These are phyloP conservation scores for Macroglossus sobrinus DNA, from an alignment of 2,113 vertebrate species.

Conservation along the genomic window DNA sequence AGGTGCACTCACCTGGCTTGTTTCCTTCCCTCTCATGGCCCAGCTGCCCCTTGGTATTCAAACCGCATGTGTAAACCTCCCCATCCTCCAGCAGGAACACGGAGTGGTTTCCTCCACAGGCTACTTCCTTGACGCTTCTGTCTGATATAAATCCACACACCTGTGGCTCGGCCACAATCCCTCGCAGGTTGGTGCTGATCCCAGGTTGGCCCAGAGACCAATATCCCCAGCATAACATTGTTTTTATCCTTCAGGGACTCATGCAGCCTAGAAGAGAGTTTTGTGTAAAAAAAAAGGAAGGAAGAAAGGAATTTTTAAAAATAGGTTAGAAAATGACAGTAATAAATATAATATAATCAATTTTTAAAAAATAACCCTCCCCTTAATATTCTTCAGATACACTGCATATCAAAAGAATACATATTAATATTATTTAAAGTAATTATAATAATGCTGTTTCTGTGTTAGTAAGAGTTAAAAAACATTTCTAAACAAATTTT, in stretches of 20 bases:
- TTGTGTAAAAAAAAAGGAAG: background rate
- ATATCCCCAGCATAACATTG: slow-evolving; percentile 97
- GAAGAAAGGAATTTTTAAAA: background rate
- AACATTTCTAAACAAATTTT: background rate
- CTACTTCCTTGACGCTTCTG: slow-evolving; percentile 89
- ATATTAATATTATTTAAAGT: background rate
- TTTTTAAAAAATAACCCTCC: background rate
- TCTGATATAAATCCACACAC: slow-evolving; percentile 86
- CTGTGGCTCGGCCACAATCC: slow-evolving; percentile 87
- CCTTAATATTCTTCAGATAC: background rate
- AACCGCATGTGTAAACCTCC: slow-evolving; percentile 94
- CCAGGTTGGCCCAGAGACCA: slow-evolving; percentile 93
- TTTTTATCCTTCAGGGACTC: slow-evolving; percentile 82
- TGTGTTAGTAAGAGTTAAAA: background rate
- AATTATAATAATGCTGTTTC: background rate
- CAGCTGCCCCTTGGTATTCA: slow-evolving; percentile 94
- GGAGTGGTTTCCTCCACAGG: slow-evolving; percentile 92
- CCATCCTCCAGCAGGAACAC: slow-evolving; percentile 94
- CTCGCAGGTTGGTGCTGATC: slow-evolving; percentile 82
- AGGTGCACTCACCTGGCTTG: slow-evolving; percentile 87
- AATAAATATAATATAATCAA: background rate
- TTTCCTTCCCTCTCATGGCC: slow-evolving; percentile 90
- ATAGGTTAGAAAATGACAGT: background rate
- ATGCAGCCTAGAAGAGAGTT: slow-evolving; percentile 74
- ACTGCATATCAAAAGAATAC: background rate